phyloP scores from a whole-genome alignment of 2,113 vertebrate genomes.

The Chaetodon auriga region DNA sequence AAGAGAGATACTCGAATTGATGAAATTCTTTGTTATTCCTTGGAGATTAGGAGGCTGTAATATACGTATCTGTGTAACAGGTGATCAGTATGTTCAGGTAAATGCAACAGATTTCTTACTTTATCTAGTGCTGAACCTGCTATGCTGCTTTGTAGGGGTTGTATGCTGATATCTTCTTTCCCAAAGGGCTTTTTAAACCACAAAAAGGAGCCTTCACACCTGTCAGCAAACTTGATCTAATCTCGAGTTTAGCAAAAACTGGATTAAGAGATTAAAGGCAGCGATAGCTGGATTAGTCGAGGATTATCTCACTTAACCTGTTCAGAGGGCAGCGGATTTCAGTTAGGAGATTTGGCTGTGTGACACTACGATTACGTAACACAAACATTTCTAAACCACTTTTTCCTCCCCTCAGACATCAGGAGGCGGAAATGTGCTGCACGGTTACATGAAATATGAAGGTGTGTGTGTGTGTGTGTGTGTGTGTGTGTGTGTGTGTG shows the following conservation, averaged over 20 bases:
- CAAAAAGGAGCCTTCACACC: constrained; percentile 23
- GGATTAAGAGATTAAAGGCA: constrained; percentile 72
- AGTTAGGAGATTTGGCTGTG: constrained; percentile 24
- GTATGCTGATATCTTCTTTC: constrained; percentile 2
- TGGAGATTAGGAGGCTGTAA: background rate
- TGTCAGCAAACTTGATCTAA: constrained; percentile 60
- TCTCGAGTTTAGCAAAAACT: constrained; percentile 53
- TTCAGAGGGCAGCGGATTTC: constrained; percentile 41
- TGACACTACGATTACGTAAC: constrained; percentile 19
- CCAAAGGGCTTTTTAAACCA: constrained; percentile 44
- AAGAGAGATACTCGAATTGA: background rate
- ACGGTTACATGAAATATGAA: constrained; percentile 12
- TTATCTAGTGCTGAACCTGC: background rate
- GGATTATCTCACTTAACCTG: constrained; percentile 71
- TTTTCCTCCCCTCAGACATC: constrained; percentile 4
- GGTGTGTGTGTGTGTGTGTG: constrained; percentile 3
- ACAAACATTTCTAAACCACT: background rate
- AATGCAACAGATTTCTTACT: background rate
- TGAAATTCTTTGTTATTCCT: background rate
- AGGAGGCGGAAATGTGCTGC: constrained; percentile 5
- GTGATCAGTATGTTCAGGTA: background rate
- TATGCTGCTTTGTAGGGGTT: background rate
- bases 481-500: constrained; percentile 56
- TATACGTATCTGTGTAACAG: background rate
- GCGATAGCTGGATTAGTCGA: constrained; percentile 61